Evolutionary conservation across 2,888 invertebrate genomes (phyloP), one percentile per base, ranked within the genome.

Genomic region (Crepidodera aurea): DNA sequence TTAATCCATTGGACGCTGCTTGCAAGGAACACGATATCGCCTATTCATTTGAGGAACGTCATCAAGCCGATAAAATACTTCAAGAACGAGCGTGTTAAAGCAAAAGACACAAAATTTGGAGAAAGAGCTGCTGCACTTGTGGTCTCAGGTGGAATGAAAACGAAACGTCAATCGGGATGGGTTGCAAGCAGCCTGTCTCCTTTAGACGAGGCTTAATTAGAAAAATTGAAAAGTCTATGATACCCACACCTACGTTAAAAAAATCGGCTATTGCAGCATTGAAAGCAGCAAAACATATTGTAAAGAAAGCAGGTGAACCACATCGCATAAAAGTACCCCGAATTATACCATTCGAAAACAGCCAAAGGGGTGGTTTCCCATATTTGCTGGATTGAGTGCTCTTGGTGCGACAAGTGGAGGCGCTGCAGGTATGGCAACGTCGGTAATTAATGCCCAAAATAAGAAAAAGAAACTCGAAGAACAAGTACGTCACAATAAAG

Each of bases 401-500:
- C 29, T 29, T 10, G 29, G 29, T 10, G 29, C 29, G 2, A 4
- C 6, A 22, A 4, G 3, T 4, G 6, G 22, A 22, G 22, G 22
- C 2, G 22, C 22, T 2, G 22, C 22, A 6, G 22, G 22, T 22
- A 22, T 22, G 12, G 71, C 73, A 0, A 78, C 78, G 64, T 72
- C 77, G 4, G 70, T 77, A 7, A 76, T 75, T 61, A 70, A 76
- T 51, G 70, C 73, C 1, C 75, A 74, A 66, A 60, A 64, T 54
- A 77, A 77, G 8, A 70, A 72, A 69, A 69, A 75, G 64, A 65
- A 71, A 62, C 56, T 77, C 40, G 56, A 69, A 40, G 77, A 80
- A 66, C 67, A 65, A 37, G 58, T 69, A 42, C 71, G 77, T 5
- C 79, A 78, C 62, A 80, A 79, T 64, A 60, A 71, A 68, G 65